phyloP scores from a whole-genome alignment of 2,888 invertebrate species.

The Conus canariensis region DNA sequence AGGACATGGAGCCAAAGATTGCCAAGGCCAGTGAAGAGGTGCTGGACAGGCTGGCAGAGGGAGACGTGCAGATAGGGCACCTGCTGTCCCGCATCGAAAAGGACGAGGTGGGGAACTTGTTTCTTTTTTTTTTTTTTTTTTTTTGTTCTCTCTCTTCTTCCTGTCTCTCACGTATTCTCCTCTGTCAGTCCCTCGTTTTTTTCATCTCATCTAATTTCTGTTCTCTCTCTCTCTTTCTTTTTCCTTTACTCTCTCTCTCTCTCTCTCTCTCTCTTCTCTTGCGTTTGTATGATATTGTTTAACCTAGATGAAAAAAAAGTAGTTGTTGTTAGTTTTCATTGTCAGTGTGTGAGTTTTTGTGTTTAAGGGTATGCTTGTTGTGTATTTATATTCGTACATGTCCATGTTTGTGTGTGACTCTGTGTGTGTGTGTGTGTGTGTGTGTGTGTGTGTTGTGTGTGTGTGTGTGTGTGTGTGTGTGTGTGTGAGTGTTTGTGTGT shows the following conservation, averaged over 20 bases:
- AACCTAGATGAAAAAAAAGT: too few species aligned
- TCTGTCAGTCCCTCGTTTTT: background rate
- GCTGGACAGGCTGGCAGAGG: slow-evolving; percentile 61
- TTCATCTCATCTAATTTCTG: too few species aligned
- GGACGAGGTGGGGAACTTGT: slow-evolving; percentile 67
- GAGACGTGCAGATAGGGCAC: slow-evolving; percentile 68
- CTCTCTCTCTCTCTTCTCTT: too few species aligned
- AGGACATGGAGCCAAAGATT: slow-evolving; percentile 75
- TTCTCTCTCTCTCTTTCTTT: too few species aligned
- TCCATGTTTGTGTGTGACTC: too few species aligned
- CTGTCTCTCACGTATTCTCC: background rate
- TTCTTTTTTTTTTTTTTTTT: background rate
- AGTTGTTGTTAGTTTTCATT: background rate
- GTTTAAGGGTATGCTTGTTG: background rate
- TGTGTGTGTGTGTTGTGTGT: background rate
- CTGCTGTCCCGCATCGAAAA: slow-evolving; percentile 65
- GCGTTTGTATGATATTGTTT: background rate
- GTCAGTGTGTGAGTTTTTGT: background rate
- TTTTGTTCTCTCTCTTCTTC: background rate
- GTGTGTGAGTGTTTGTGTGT: background rate
- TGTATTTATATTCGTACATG: too few species aligned
- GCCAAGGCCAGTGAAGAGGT: slow-evolving; percentile 64
- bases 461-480: background rate
- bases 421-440: background rate
- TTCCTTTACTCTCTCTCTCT: too few species aligned